Evolutionary conservation across 1,140 invertebrate species (phyloP).

Genomic region (Tetragnatha versicolor): DNA sequence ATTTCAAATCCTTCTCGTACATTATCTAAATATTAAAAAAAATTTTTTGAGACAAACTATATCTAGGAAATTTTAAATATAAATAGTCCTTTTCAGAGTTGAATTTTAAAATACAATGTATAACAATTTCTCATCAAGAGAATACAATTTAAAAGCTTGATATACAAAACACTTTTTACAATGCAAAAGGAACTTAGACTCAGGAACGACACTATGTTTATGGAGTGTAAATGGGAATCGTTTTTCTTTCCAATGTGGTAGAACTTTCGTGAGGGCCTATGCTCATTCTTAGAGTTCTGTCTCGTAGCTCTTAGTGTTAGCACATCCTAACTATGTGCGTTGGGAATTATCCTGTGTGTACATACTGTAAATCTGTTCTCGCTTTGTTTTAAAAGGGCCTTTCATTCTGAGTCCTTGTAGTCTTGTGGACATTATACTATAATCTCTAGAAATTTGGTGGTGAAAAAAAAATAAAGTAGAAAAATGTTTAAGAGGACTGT

Average conservation of each 20-base stretch:
- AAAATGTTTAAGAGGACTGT: conserved; percentile 11
- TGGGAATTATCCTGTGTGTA: conserved; percentile 32
- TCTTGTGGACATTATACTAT: conserved; percentile 44
- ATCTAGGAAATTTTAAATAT: too few relatives aligned
- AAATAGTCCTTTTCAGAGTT: too few relatives aligned
- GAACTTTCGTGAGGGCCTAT: neutral
- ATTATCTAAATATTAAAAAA: too few relatives aligned
- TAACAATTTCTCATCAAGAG: too few relatives aligned
- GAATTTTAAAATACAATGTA: too few relatives aligned
- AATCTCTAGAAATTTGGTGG: conserved; percentile 49
- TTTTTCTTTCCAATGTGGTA: conserved; percentile 14
- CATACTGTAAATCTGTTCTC: conserved; percentile 47
- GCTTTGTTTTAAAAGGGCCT: conserved; percentile 16
- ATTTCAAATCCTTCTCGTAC: too few relatives aligned
- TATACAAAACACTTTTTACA: neutral
- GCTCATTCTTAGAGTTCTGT: conserved; percentile 27
- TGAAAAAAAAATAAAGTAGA: conserved; percentile 38
- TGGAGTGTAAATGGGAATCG: neutral
- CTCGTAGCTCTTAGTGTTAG: conserved; percentile 23
- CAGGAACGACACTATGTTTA: neutral
- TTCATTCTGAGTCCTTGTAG: conserved; percentile 25
- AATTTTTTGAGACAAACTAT: too few relatives aligned
- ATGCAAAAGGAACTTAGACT: neutral
- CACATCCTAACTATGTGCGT: neutral
- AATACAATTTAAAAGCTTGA: neutral